Evolutionary conservation across 2,113 vertebrate species (phyloP).

Genomic region (Etia nguti): DNA sequence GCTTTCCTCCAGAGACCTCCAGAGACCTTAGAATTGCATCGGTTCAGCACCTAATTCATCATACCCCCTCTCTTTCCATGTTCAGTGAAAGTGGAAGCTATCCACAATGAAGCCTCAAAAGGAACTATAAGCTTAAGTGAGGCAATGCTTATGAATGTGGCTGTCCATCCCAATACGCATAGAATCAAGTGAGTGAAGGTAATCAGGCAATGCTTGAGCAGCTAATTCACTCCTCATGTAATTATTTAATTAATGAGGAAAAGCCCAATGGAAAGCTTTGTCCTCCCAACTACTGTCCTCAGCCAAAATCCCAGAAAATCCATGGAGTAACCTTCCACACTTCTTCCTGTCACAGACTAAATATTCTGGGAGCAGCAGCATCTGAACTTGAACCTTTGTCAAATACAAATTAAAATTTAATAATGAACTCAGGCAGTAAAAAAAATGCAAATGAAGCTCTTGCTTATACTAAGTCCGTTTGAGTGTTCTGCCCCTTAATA

Average conservation of each 20-base stretch:
- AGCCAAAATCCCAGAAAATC: neutral
- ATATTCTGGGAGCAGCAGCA: neutral
- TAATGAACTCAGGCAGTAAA: neutral
- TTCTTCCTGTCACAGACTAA: neutral
- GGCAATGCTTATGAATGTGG: neutral
- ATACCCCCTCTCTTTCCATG: neutral
- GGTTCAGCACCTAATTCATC: neutral
- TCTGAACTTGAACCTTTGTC: neutral
- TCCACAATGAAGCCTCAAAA: neutral
- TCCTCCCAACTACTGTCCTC: neutral
- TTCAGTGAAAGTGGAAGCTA: neutral
- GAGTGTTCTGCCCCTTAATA: neutral
- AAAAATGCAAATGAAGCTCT: neutral
- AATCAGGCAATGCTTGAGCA: neutral
- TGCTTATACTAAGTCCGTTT: neutral
- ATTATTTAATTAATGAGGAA: neutral
- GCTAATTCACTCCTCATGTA: neutral
- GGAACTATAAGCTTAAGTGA: neutral
- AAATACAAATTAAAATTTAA: neutral
- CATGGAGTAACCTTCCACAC: neutral
- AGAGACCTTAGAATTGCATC: neutral
- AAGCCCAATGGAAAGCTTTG: neutral
- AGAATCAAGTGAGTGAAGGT: neutral
- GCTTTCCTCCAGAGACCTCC: neutral
- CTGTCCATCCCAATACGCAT: neutral